Evolutionary conservation across 2,888 invertebrate genomes (phyloP).

Genomic region (Tetragonisca angustula): DNA sequence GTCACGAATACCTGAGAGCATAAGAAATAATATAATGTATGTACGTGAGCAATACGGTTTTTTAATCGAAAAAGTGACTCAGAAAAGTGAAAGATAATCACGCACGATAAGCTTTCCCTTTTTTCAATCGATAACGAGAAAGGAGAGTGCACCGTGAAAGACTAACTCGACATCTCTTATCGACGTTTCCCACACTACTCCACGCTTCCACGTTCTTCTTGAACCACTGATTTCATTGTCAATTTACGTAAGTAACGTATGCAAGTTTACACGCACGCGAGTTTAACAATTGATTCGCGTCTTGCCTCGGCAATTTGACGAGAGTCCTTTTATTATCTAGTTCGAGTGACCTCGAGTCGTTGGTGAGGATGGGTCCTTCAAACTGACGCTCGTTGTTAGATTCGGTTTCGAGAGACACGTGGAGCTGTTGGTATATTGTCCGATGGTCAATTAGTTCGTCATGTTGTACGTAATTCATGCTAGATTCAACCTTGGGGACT

Average conservation of each 20-base stretch:
- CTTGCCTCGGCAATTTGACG: background rate
- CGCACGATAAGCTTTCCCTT: background rate
- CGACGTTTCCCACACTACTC: no score
- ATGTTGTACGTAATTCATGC: background rate
- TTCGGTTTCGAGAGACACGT: background rate
- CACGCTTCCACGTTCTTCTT: background rate
- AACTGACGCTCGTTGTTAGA: background rate
- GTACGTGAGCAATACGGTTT: no score
- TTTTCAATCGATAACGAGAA: background rate
- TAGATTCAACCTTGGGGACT: conserved; percentile 8
- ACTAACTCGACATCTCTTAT: background rate
- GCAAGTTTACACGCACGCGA: background rate
- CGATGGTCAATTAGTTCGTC: background rate
- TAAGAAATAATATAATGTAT: no score
- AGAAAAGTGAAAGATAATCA: background rate
- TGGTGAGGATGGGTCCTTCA: background rate
- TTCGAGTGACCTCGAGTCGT: background rate
- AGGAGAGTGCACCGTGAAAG: background rate
- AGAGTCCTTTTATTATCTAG: background rate
- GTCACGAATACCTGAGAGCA: no score
- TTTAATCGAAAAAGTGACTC: background rate
- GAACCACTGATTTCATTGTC: background rate
- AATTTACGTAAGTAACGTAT: background rate
- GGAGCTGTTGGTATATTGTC: background rate
- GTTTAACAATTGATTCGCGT: background rate